Evolutionary conservation across 2,797 vertebrate genomes (phyloP).

Genomic region (Hydrocynus forskahlii): DNA sequence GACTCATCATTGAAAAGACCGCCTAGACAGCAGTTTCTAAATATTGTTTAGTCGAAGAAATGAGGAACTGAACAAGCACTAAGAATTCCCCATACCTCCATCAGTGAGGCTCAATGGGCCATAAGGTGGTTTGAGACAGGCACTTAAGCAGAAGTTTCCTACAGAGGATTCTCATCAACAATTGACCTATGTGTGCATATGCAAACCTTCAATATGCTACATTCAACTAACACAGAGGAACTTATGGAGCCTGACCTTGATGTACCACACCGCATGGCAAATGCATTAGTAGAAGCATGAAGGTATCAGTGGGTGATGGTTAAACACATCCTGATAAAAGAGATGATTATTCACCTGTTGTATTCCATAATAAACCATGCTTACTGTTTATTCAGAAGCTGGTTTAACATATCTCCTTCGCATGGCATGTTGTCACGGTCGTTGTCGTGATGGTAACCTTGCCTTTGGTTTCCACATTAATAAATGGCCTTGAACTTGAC

Average conservation of each 20-base stretch:
- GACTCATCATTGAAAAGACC: conserved; percentile 54
- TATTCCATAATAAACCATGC: conserved; percentile 4
- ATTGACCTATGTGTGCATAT: conserved; percentile 41
- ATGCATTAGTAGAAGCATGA: not conserved
- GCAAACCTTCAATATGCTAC: conserved; percentile 34
- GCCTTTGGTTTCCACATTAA: conserved; percentile 8
- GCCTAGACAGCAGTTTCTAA: conserved; percentile 57
- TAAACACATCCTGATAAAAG: not conserved
- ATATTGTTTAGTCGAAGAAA: conserved; percentile 62
- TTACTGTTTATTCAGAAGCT: not conserved
- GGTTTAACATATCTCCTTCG: not conserved
- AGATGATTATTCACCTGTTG: conserved; percentile 13
- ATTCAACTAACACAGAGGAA: conserved; percentile 15
- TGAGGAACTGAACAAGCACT: conserved; percentile 42
- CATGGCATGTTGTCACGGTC: not conserved
- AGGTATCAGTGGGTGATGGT: conserved; percentile 5
- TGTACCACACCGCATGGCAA: not conserved
- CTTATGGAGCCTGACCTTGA: conserved; percentile 6
- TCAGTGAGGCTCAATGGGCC: conserved; percentile 49
- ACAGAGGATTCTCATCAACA: conserved; percentile 46
- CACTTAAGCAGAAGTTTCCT: conserved; percentile 37
- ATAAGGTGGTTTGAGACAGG: conserved; percentile 44
- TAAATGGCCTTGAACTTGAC: conserved; percentile 29
- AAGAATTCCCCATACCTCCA: conserved; percentile 51
- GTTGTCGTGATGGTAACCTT: not conserved